phyloP scores from a whole-genome alignment of 2,888 invertebrate species.

The Andrena camellia region DNA sequence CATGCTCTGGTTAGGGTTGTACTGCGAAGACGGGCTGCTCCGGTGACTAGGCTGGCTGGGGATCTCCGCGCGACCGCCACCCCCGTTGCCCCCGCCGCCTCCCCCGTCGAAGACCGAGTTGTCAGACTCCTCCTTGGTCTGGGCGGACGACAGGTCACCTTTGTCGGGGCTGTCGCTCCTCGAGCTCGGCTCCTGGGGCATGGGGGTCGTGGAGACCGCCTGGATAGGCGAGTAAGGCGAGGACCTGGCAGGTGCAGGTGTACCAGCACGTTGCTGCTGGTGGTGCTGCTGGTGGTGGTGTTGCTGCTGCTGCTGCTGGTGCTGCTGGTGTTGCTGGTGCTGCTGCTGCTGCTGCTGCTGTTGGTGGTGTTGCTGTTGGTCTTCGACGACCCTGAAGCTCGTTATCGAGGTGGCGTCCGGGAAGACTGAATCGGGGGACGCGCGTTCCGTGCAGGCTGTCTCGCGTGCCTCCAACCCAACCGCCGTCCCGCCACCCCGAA shows the following conservation, averaged over 20 bases:
- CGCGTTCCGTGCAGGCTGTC: slow-evolving; percentile 86
- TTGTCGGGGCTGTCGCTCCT: slow-evolving; percentile 80
- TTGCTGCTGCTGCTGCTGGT: slow-evolving; percentile 81
- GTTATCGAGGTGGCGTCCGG: slow-evolving; percentile 86
- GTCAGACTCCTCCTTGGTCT: slow-evolving; percentile 85
- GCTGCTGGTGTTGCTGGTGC: slow-evolving; percentile 77
- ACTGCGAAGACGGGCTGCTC: slow-evolving; percentile 83
- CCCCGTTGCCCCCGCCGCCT: slow-evolving; percentile 77
- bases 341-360: slow-evolving; percentile 80
- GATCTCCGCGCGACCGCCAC: slow-evolving; percentile 71
- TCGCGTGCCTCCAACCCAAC: slow-evolving; percentile 76
- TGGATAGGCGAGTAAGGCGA: slow-evolving; percentile 86
- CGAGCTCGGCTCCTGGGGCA: slow-evolving; percentile 78
- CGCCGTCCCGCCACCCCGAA: slow-evolving; percentile 85
- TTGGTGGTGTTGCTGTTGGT: slow-evolving; percentile 78
- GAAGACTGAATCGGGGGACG: slow-evolving; percentile 87
- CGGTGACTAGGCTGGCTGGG: slow-evolving; percentile 78
- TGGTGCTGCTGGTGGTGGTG: slow-evolving; percentile 76
- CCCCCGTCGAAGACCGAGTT: slow-evolving; percentile 87
- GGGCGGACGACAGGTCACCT: slow-evolving; percentile 79
- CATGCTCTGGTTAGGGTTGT: slow-evolving; percentile 78
- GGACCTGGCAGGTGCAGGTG: slow-evolving; percentile 82
- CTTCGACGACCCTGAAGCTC: slow-evolving; percentile 80
- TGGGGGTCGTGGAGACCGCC: slow-evolving; percentile 82
- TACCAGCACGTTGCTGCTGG: slow-evolving; percentile 80